Evolutionary conservation across 2,113 vertebrate species (phyloP).

Genomic region (Prietella phreatophila): DNA sequence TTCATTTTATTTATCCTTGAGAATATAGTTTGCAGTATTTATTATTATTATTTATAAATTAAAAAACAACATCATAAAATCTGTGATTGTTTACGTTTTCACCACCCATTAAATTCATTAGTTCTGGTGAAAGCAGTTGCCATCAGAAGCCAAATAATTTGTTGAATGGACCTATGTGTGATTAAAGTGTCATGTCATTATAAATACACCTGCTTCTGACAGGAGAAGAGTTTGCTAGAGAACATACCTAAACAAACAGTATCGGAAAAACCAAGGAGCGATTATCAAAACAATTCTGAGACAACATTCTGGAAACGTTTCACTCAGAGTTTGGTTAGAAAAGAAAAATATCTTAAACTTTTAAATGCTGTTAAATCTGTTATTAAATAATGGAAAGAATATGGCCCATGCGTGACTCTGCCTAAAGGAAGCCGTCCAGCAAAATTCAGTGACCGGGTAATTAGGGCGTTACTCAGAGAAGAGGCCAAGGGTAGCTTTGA

Average conservation of each 20-base stretch:
- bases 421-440: neutral
- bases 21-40: neutral
- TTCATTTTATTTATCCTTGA: neutral
- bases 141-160: neutral
- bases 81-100: neutral
- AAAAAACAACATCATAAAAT: neutral
- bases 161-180: neutral
- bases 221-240: neutral
- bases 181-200: neutral
- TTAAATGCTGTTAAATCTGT: neutral
- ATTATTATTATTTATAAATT: neutral
- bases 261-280: neutral
- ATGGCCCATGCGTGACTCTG: neutral
- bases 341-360: neutral
- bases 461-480: neutral
- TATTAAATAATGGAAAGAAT: neutral
- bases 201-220: neutral
- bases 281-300: neutral
- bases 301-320: neutral
- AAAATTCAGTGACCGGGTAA: neutral
- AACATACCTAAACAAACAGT: neutral
- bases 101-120: neutral
- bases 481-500: neutral
- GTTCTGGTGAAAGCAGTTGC: neutral
- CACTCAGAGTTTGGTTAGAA: neutral